Percentiles rank a stretch among this genome's conserved stretches.
Evolutionary conservation across 1,140 invertebrate species (phyloP).

Genomic region (Nylanderia fulva): DNA sequence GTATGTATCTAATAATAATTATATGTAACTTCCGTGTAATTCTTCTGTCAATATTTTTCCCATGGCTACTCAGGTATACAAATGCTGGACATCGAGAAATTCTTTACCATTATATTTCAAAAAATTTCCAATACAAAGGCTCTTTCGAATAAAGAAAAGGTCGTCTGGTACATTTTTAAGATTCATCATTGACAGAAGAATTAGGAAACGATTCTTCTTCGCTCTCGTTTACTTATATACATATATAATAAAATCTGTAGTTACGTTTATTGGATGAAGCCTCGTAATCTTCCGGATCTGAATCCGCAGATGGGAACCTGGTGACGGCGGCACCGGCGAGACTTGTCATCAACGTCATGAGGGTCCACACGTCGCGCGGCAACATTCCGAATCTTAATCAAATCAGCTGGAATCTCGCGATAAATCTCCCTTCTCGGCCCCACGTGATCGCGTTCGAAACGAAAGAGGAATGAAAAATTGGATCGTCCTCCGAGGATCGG

Average conservation of each 20-base stretch:
- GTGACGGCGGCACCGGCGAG: slow-evolving; percentile 68
- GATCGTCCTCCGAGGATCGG: not conserved
- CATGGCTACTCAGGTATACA: too few species aligned
- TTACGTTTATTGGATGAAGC: slow-evolving; percentile 76
- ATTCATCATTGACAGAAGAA: too few species aligned
- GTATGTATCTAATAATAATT: too few species aligned
- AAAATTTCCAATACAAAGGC: too few species aligned
- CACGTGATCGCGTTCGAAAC: not conserved
- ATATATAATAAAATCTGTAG: not conserved
- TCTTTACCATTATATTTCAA: too few species aligned
- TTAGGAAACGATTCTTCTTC: not conserved
- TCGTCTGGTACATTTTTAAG: too few species aligned
- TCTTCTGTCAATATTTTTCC: too few species aligned
- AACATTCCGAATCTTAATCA: slow-evolving; percentile 63
- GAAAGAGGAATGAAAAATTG: too few species aligned
- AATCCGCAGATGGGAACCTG: slow-evolving; percentile 76
- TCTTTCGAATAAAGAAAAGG: too few species aligned
- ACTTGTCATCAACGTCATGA: slow-evolving; percentile 75
- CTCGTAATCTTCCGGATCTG: slow-evolving; percentile 82
- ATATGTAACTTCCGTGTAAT: not conserved
- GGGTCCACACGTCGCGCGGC: slow-evolving; percentile 73
- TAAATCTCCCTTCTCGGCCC: not conserved
- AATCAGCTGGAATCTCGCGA: not conserved
- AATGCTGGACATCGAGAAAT: too few species aligned
- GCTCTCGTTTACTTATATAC: not conserved